These are phyloP conservation scores for Crotalus tigris DNA, from an alignment of 2,113 vertebrate species.

Conservation along the genomic window DNA sequence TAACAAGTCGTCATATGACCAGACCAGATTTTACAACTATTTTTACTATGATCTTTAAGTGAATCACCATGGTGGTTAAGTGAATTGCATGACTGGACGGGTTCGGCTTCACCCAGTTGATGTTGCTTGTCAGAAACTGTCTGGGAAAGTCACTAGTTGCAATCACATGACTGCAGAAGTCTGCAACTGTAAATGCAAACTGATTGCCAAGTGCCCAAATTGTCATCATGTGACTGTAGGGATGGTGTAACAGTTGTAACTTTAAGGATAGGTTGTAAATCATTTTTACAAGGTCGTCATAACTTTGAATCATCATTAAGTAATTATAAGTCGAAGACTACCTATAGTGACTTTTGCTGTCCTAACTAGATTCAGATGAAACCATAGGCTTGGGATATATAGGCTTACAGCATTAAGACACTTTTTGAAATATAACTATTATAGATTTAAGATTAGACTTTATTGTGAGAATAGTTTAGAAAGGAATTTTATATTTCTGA, in stretches of 20 bases:
- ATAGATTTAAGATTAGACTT: background rate
- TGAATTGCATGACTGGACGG: background rate
- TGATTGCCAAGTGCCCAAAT: too few species aligned
- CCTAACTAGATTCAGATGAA: background rate
- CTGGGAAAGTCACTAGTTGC: background rate
- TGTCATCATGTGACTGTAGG: too few species aligned
- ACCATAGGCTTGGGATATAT: background rate
- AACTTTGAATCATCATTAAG: too few species aligned
- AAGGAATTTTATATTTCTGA: background rate
- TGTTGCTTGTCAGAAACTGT: too few species aligned
- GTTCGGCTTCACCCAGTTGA: too few species aligned
- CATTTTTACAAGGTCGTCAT: too few species aligned
- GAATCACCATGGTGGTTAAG: background rate
- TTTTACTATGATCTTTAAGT: background rate
- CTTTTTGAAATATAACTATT: background rate
- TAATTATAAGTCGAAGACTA: too few species aligned
- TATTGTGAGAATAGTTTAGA: background rate
- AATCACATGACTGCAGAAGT: too few species aligned
- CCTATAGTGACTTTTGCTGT: background rate
- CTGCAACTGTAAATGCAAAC: too few species aligned
- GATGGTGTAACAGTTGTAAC: too few species aligned
- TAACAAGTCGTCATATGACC: background rate
- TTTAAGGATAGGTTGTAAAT: too few species aligned
- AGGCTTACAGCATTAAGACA: background rate
- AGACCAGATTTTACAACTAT: background rate